Conservation (phyloP, 2,888 invertebrate genomes). For the Cephus sareptanus region DNA sequence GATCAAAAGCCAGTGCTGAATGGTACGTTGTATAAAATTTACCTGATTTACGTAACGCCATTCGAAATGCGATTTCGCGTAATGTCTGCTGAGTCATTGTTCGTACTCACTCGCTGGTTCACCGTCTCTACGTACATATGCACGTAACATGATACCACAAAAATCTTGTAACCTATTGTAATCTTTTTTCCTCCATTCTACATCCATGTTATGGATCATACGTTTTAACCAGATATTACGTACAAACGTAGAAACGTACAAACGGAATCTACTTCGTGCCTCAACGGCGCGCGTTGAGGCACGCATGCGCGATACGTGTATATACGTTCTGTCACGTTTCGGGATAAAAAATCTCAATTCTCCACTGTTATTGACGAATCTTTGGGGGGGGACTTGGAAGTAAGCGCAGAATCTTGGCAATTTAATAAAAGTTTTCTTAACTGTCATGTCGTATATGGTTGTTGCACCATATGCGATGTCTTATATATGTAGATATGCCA, state of each 20-base stretch:
- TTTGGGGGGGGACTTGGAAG: neutral
- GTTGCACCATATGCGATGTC: neutral
- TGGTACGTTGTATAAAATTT: neutral
- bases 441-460: neutral
- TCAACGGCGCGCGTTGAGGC: neutral
- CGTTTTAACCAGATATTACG: neutral
- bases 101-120: neutral
- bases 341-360: neutral
- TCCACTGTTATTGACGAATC: neutral
- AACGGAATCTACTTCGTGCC: neutral
- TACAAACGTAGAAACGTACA: neutral
- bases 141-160: neutral
- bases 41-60: neutral
- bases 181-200: neutral
- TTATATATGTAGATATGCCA: constrained; percentile 19
- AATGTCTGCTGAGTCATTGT: neutral
- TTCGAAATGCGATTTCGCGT: neutral
- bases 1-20: neutral
- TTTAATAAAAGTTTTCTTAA: neutral
- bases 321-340: neutral
- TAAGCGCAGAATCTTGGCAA: neutral
- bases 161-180: neutral
- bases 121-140: neutral
- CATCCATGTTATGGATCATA: neutral
- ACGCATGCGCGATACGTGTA: neutral